phyloP scores from a whole-genome alignment of 2,797 vertebrate genomes.

The Scolopax rusticola region DNA sequence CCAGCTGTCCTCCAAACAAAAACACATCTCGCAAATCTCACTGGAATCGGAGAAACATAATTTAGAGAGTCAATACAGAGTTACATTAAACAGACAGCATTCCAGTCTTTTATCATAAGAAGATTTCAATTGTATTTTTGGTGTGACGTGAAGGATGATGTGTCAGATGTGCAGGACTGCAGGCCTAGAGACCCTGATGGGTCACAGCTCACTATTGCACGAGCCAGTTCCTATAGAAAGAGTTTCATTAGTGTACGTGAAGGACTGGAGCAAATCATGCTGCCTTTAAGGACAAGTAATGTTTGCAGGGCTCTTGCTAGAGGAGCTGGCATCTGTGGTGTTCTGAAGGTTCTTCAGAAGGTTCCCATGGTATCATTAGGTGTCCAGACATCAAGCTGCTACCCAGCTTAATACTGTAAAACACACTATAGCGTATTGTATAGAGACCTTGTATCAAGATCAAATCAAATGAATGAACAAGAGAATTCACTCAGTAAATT shows the following conservation, averaged over 20 bases:
- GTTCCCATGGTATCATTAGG: background rate
- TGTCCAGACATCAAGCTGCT: background rate
- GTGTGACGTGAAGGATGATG: background rate
- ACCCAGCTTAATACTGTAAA: background rate
- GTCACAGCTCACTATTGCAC: background rate
- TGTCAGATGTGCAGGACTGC: background rate
- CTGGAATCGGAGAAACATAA: background rate
- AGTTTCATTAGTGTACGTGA: background rate
- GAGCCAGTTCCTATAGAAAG: background rate
- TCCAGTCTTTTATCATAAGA: background rate
- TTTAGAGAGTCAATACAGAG: background rate
- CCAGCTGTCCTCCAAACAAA: slow-evolving; percentile 39
- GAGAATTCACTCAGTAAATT: background rate
- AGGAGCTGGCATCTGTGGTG: background rate
- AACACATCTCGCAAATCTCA: background rate
- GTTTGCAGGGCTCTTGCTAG: background rate
- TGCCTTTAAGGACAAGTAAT: background rate
- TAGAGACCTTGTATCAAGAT: background rate
- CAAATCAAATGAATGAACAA: background rate
- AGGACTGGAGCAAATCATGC: background rate
- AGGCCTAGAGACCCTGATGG: background rate
- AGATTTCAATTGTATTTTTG: background rate
- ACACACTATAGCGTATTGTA: background rate
- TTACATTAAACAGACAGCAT: background rate
- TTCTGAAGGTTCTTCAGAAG: background rate